These are phyloP conservation scores for Peromyscus attwateri DNA, from an alignment of 2,797 vertebrate genomes.

Conservation along the genomic window DNA sequence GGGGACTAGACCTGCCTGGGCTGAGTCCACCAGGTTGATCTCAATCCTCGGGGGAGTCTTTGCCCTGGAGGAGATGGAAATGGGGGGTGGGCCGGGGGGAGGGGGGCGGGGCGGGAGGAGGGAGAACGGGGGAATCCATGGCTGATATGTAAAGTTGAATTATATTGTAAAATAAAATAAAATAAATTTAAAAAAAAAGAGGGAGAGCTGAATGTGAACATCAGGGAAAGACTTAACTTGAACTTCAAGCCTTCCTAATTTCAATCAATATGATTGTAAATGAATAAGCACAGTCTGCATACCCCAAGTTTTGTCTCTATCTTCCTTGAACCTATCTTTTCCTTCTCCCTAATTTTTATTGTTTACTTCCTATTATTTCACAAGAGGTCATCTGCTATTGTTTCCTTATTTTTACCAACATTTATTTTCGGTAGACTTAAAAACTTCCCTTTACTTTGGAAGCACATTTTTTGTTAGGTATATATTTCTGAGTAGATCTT, in stretches of 20 bases:
- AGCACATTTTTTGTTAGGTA: background rate
- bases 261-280: background rate
- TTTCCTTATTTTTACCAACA: background rate
- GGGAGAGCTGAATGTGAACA: background rate
- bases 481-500: background rate
- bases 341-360: background rate
- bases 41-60: no score
- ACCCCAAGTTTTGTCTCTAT: background rate
- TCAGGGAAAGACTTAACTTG: background rate
- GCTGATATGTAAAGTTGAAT: no score
- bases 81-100: no score
- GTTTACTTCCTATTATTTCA: background rate
- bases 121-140: no score
- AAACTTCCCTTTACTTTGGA: background rate
- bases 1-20: no score
- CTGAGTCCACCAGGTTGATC: no score
- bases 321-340: background rate
- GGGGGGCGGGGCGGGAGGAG: no score
- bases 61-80: no score
- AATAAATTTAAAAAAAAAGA: no score
- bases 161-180: no score
- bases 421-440: background rate
- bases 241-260: conserved; percentile 7
- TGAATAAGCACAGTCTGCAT: background rate
- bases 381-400: background rate